phyloP scores from a whole-genome alignment of 2,888 invertebrate species.

The Eilema sororculum region DNA sequence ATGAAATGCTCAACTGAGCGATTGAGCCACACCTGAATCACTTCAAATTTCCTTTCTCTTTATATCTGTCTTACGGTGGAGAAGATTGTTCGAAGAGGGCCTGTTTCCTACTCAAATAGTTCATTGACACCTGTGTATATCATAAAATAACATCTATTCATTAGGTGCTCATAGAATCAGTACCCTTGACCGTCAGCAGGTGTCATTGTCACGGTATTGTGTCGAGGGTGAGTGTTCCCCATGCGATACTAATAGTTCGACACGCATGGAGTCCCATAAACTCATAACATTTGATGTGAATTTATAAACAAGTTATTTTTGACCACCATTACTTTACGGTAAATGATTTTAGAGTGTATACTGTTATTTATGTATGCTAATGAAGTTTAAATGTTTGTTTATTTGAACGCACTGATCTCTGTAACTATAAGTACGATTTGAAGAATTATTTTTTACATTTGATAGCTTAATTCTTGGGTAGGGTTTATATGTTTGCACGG shows the following conservation, averaged over 20 bases:
- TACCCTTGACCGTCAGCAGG: constrained; percentile 8
- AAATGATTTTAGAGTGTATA: not conserved
- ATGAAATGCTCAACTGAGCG: no score
- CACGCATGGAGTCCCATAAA: constrained; percentile 5
- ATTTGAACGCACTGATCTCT: not conserved
- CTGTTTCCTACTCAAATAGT: not conserved
- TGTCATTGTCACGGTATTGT: constrained; percentile 16
- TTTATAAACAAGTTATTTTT: not conserved
- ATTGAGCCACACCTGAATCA: no score
- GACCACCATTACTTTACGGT: not conserved
- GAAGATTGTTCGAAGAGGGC: no score
- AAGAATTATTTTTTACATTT: no score
- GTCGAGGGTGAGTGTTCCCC: constrained; percentile 18
- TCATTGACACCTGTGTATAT: not conserved
- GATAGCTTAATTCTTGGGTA: no score
- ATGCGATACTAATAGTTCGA: constrained; percentile 7
- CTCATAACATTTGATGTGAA: constrained; percentile 9
- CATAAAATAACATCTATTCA: not conserved
- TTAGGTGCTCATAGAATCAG: not conserved
- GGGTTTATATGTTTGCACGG: no score
- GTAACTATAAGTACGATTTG: no score
- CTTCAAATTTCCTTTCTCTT: no score
- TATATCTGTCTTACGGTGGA: no score
- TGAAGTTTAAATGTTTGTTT: not conserved
- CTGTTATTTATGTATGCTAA: not conserved